Evolutionary conservation across 2,113 vertebrate species (phyloP), one percentile per base, ranked within the genome.

Genomic region (Misgurnus anguillicaudatus): DNA sequence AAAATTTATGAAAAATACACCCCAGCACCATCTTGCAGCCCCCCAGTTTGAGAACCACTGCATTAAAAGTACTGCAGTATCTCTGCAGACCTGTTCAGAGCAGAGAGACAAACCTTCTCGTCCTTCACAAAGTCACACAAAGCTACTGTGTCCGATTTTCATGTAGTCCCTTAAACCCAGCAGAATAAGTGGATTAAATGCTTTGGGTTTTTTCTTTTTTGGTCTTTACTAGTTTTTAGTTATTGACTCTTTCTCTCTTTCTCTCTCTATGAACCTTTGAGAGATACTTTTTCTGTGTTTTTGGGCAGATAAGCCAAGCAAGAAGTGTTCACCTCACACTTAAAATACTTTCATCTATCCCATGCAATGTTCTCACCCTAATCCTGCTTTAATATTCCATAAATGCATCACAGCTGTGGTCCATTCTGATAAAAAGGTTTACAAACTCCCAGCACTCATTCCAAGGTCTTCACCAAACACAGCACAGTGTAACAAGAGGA

Each of bases 401-500:
- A 53, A 41, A 31, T 24, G 64, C 47, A 62, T 61, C 61, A 66
- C 63, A 76, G 58, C 68, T 31, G 39, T 75, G 79, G 10, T 24
- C 24, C n/a, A 9, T 47, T 63, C 58, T 38, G 65, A 84, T 79
- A 57, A 82, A 41, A 66, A 24, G 58, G 55, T 66, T 79, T 78
- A 57, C 19, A 3, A 45, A 38, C 60, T 73, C 61, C 41, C 39
- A 31, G 13, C 13, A 13, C 39, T 47, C 3, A 24, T 38, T 38
- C 1, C 51, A 58, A 60, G 47, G 67, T 48, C 16, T 51, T 79
- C 51, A 62, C 14, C 9, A 67, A 66, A 39, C 21, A 55, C 11
- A 62, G 45, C 53, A 17, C 51, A 41, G 11, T 38, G 47, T 17
- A 51, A 21, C n/a, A 80, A 24, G 57, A 63, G 6, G 21, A 45